These are phyloP conservation scores for Perccottus glenii DNA, from an alignment of 2,113 vertebrate genomes.

Conservation along the genomic window DNA sequence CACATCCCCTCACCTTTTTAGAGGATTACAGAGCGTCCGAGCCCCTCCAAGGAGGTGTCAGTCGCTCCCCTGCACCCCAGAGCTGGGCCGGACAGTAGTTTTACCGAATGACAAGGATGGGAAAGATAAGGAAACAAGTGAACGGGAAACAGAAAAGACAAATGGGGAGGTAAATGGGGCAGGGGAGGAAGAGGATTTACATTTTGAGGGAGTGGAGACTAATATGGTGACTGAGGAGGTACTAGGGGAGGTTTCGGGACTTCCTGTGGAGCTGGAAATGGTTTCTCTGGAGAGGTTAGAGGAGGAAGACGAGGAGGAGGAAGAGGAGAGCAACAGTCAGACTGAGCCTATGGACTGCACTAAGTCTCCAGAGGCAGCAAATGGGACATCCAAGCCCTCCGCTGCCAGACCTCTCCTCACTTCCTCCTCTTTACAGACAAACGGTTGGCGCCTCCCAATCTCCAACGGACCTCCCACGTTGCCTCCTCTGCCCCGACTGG, in stretches of 20 bases:
- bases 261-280: slow-evolving; percentile 71
- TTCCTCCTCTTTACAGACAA: slow-evolving; percentile 62
- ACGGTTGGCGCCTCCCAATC: slow-evolving; percentile 73
- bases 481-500: slow-evolving; percentile 60
- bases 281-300: slow-evolving; percentile 73
- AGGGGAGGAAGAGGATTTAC: slow-evolving; percentile 3
- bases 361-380: slow-evolving; percentile 75
- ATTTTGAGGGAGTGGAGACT: not conserved
- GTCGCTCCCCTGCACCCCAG: slow-evolving; percentile 87
- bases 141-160: not conserved
- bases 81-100: slow-evolving; percentile 71
- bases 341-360: slow-evolving; percentile 83
- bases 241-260: slow-evolving; percentile 38
- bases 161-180: not conserved
- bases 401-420: slow-evolving; percentile 19
- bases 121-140: not conserved
- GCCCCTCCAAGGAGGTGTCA: slow-evolving; percentile 80
- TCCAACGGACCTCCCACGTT: slow-evolving; percentile 72
- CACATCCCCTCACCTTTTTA: slow-evolving; percentile 64
- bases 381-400: slow-evolving; percentile 9
- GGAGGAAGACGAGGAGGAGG: slow-evolving; percentile 49
- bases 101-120: slow-evolving; percentile 21
- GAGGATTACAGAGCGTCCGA: slow-evolving; percentile 40
- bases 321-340: slow-evolving; percentile 38
- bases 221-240: not conserved